These are phyloP conservation scores for Fragum sueziense DNA, from an alignment of 2,888 invertebrate genomes.

Conservation along the genomic window DNA sequence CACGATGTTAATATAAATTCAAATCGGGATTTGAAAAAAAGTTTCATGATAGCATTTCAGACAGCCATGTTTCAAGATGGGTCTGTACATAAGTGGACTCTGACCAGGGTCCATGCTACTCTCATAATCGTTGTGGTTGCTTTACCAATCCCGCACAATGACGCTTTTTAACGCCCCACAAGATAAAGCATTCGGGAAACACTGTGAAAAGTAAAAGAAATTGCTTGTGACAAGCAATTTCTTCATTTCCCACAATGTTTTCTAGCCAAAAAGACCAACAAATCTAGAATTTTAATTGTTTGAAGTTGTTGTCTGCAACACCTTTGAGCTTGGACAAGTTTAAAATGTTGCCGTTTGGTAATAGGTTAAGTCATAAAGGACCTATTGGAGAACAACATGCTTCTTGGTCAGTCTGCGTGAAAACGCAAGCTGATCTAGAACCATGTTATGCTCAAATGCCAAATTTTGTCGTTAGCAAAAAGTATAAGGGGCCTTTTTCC, in stretches of 20 bases:
- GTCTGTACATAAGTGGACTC: neutral
- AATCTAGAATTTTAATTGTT: neutral
- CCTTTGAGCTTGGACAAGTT: too few species aligned
- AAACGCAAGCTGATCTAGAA: too few species aligned
- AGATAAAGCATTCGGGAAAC: too few species aligned
- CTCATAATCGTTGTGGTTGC: neutral
- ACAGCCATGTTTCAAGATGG: too few species aligned
- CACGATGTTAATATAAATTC: neutral
- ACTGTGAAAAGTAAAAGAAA: neutral
- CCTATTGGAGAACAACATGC: too few species aligned
- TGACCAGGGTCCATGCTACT: neutral
- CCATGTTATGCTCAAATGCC: neutral
- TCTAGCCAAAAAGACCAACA: neutral
- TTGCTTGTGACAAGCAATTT: neutral
- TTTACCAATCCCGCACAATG: neutral
- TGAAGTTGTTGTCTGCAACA: too few species aligned
- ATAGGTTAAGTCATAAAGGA: too few species aligned
- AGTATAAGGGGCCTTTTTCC: neutral
- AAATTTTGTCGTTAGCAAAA: neutral
- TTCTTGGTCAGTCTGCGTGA: too few species aligned
- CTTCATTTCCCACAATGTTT: constrained; percentile 1
- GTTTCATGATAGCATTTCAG: neutral
- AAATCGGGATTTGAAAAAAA: neutral
- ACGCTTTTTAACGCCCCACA: too few species aligned
- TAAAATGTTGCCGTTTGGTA: too few species aligned